Evolutionary conservation across 2,888 invertebrate genomes (phyloP).

Genomic region (Eulithis testata): DNA sequence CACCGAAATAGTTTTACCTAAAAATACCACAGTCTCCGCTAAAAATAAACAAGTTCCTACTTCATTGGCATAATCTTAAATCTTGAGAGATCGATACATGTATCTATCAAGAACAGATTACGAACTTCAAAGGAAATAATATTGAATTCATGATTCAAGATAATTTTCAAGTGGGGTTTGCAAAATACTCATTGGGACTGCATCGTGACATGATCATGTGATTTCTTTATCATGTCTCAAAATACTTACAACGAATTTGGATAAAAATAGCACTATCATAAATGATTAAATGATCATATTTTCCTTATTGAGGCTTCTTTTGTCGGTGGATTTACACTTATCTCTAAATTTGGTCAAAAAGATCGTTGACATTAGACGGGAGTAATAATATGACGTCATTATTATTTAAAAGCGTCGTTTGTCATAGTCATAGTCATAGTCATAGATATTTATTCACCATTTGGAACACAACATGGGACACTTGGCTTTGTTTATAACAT

Average conservation of each 20-base stretch:
- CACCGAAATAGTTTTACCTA: no score
- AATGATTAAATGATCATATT: not conserved
- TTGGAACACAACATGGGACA: no score
- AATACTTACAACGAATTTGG: constrained; percentile 4
- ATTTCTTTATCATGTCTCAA: constrained; percentile 7
- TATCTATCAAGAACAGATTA: constrained; percentile 12
- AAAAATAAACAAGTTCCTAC: not conserved
- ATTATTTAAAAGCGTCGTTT: no score
- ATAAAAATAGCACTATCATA: constrained; percentile 14
- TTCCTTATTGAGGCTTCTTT: constrained; percentile 4
- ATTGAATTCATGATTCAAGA: not conserved
- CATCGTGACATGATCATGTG: constrained; percentile 18
- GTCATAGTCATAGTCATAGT: no score
- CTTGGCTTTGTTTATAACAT: no score
- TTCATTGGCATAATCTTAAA: no score
- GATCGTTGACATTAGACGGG: no score
- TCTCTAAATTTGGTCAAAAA: no score
- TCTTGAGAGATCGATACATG: not conserved
- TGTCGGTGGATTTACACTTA: not conserved
- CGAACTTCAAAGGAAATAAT: not conserved
- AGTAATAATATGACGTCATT: no score
- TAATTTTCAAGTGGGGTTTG: not conserved
- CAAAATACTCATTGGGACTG: not conserved
- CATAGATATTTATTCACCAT: no score
- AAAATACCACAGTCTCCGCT: not conserved